Base-by-base conservation (phyloP, 2,113 vertebrate species). In the Toxotes chatareus region DNA sequence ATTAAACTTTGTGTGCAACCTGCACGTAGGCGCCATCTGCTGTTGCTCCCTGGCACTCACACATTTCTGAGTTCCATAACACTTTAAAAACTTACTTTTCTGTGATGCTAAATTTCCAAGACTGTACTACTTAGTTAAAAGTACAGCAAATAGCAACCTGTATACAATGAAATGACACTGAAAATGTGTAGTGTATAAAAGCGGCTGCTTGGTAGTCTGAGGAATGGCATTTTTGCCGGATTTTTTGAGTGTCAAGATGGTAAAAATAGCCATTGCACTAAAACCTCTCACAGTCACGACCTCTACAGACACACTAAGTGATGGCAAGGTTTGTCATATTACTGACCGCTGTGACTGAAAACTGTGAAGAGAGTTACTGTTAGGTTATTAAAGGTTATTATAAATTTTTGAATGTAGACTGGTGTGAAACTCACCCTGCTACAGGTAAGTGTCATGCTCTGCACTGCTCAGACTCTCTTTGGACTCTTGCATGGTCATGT, bases 361-460 rank as follows among this genome's bases (percentile, higher is more conserved):
- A 36, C 21, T 34, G n/a, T 19, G 31, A 59, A 12, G 21, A 62
- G 19, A 17, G 32, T 62, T 36, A 14, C 57, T 66, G 70, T 31
- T 64, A 10, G 27, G 14, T 65, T 12, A 65, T 12, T 53, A 3
- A 65, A 73, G 66, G 61, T 27, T 27, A 27, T 27, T 27, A 27
- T 27, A 84, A 77, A 32, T 73, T 46, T 36, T 5, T 42, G 59
- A 34, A 34, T 74, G 76, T 80, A 66, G 84, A 80, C 70, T 23
- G 40, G 31, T n/a, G 36, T 5, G 51, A 73, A 38, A 65, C 32
- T 82, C 12, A 46, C 21, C 42, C 64, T 14, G 88, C 95, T 97
- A 98, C 95, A 99, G 96, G 82, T 97, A 97, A 1, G 98, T 99
- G 94, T 99, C 98, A 32, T 97, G 97, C 91, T 98, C 97, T 44